Conservation (phyloP, 2,888 invertebrate species). For the Amphipoea oculea region DNA sequence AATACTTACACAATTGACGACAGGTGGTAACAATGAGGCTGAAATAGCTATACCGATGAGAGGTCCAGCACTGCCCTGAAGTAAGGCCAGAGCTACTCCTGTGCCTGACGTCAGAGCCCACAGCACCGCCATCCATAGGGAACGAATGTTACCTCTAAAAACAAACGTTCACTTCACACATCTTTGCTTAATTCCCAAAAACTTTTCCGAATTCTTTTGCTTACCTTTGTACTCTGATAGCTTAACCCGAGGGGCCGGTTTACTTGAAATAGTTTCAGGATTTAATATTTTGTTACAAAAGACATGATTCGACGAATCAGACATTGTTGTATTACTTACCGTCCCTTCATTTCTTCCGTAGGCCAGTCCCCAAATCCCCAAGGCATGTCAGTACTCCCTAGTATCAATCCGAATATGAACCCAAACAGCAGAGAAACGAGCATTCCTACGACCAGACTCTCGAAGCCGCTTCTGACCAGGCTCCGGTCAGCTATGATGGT, state of each 20-base stretch:
- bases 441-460: conserved; percentile 93
- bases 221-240: background rate
- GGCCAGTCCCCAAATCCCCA: conserved; percentile 95
- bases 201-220: conserved; percentile 1
- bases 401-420: conserved; percentile 94
- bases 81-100: conserved; percentile 95
- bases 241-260: background rate
- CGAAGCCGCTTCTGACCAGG: conserved; percentile 93
- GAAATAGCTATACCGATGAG: conserved; percentile 97
- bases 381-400: conserved; percentile 94
- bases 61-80: conserved; percentile 96
- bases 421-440: conserved; percentile 94
- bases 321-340: conserved; percentile 82
- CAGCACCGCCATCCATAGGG: conserved; percentile 94
- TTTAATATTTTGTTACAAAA: background rate
- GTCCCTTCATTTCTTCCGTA: conserved; percentile 94
- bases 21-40: conserved; percentile 95
- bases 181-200: background rate
- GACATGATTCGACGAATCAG: background rate
- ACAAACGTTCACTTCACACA: background rate
- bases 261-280: background rate
- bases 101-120: conserved; percentile 94
- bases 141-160: conserved; percentile 92
- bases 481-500: conserved; percentile 94
- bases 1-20: conserved; percentile 94